Conservation (phyloP, 2,888 invertebrate species). For the Syrphus vitripennis region DNA sequence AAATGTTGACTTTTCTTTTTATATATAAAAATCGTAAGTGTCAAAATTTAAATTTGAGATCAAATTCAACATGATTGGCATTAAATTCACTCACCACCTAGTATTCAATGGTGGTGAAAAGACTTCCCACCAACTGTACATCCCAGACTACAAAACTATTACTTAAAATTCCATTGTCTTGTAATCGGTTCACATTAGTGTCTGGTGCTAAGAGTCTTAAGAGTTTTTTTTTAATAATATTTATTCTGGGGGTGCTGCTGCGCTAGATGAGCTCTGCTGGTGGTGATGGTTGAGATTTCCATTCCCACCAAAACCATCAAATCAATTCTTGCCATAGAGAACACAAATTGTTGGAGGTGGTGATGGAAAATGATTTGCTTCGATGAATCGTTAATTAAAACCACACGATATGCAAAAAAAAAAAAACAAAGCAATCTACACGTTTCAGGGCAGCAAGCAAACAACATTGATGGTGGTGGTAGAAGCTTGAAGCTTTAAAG, state of each 20-base stretch:
- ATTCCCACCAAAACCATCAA: slow-evolving; percentile 31
- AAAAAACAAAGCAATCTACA: slow-evolving; percentile 29
- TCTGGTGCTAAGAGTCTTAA: slow-evolving; percentile 12
- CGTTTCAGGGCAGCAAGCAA: background rate
- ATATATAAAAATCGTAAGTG: too few relatives aligned
- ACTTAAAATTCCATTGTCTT: slow-evolving; percentile 63
- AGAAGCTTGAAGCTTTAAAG: slow-evolving; percentile 8
- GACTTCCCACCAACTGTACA: background rate
- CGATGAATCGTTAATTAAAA: slow-evolving; percentile 71
- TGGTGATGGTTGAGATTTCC: background rate
- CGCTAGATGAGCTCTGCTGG: background rate
- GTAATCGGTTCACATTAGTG: slow-evolving; percentile 60
- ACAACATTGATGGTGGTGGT: background rate
- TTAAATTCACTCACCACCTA: too few relatives aligned
- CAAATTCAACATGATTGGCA: too few relatives aligned
- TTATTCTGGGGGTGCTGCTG: slow-evolving; percentile 10
- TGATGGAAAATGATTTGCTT: slow-evolving; percentile 69
- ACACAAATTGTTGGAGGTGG: slow-evolving; percentile 34
- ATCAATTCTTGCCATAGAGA: slow-evolving; percentile 30
- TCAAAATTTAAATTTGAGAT: too few relatives aligned
- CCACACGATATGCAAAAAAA: slow-evolving; percentile 57
- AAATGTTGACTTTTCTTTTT: too few relatives aligned
- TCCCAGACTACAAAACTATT: background rate
- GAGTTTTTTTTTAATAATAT: slow-evolving; percentile 41
- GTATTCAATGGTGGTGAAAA: too few relatives aligned